phyloP scores from a whole-genome alignment of 2,888 invertebrate genomes.

The Tetropium fuscum region DNA sequence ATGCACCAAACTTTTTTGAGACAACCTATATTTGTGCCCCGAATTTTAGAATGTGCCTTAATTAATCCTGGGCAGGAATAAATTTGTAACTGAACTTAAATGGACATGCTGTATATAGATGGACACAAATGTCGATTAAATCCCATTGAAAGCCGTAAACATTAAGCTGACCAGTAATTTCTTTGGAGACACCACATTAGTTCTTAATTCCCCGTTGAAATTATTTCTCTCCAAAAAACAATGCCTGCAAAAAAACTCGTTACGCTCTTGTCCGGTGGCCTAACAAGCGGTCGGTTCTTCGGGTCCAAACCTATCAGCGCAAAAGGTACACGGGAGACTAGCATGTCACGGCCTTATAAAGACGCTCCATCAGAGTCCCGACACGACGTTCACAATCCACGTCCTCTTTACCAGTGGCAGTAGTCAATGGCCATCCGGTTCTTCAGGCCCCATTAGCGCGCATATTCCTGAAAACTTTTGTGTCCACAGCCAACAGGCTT shows the following conservation, averaged over 20 bases:
- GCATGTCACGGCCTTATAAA: slow-evolving; percentile 46
- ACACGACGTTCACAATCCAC: slow-evolving; percentile 46
- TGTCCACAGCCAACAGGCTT: slow-evolving; percentile 5
- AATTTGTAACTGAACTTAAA: too few species aligned
- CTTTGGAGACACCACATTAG: too few species aligned
- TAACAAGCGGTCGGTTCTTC: slow-evolving; percentile 29
- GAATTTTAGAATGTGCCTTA: too few species aligned
- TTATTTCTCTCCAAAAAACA: too few species aligned
- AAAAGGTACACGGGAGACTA: slow-evolving; percentile 34
- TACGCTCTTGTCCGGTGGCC: not conserved
- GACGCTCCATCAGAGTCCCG: slow-evolving; percentile 45
- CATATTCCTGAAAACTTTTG: slow-evolving; percentile 9
- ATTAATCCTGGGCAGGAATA: too few species aligned
- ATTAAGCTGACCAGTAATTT: too few species aligned
- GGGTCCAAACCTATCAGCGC: slow-evolving; percentile 36
- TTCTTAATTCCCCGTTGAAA: too few species aligned
- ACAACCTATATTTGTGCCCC: too few species aligned
- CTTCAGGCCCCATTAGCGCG: slow-evolving; percentile 12
- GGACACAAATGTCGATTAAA: too few species aligned
- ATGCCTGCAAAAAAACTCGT: not conserved
- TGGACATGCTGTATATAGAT: too few species aligned
- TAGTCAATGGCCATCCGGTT: slow-evolving; percentile 25
- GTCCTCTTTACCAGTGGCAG: slow-evolving; percentile 40
- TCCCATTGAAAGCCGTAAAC: too few species aligned
- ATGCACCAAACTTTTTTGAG: too few species aligned